Conservation (phyloP, 1,140 invertebrate genomes). For the Ips typographus region DNA sequence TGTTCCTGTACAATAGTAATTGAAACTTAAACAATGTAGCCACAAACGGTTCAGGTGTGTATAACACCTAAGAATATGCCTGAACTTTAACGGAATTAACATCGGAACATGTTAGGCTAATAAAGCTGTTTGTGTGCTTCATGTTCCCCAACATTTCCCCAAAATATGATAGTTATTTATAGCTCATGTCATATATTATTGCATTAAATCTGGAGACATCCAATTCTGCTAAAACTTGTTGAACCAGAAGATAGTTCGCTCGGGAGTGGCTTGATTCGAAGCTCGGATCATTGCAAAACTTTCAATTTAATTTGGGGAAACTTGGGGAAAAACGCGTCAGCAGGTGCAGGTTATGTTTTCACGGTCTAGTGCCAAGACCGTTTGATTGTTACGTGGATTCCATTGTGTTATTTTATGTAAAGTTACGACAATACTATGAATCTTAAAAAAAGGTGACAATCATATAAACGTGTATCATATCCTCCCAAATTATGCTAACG, state of each 20-base stretch:
- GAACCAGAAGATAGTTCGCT: not conserved
- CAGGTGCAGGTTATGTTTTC: slow-evolving; percentile 3
- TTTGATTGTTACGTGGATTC: no score
- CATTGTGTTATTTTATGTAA: no score
- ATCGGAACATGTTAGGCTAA: not conserved
- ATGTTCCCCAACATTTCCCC: no score
- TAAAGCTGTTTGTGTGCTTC: no score
- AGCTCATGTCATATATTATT: not conserved
- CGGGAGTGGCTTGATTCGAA: slow-evolving; percentile 8
- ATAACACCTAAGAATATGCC: slow-evolving; percentile 8
- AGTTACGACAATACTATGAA: no score
- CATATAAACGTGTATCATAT: no score
- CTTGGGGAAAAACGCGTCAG: slow-evolving; percentile 1
- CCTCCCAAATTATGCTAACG: no score
- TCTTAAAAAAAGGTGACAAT: no score
- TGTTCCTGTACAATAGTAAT: not conserved
- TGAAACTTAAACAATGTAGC: slow-evolving; percentile 1
- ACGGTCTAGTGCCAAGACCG: not conserved
- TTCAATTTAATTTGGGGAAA: slow-evolving; percentile 9
- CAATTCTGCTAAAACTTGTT: slow-evolving; percentile 8
- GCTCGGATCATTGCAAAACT: slow-evolving; percentile 4
- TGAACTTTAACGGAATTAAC: not conserved
- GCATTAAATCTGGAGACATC: not conserved
- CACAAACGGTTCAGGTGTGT: slow-evolving; percentile 13
- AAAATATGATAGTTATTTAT: no score